These are phyloP conservation scores for Trachelus iudaicus DNA, from an alignment of 2,888 invertebrate genomes.

Conservation along the genomic window DNA sequence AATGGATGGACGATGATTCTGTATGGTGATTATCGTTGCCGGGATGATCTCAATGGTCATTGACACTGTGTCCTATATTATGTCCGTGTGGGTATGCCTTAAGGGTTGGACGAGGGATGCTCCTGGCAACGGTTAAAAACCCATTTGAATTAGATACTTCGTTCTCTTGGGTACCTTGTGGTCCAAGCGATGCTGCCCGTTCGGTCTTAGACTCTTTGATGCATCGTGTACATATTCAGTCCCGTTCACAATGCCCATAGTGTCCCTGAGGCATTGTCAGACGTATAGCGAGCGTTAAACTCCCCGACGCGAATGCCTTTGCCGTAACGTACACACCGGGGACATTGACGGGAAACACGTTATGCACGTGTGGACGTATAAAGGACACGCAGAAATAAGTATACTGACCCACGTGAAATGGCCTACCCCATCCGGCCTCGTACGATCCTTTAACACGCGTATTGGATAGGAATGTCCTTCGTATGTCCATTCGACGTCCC, in stretches of 20 bases:
- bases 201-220: constrained; percentile 56
- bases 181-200: constrained; percentile 38
- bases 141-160: background rate
- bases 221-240: constrained; percentile 52
- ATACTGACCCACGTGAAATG: background rate
- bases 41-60: background rate
- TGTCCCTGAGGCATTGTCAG: constrained; percentile 50
- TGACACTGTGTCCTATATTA: background rate
- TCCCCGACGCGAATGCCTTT: constrained; percentile 36
- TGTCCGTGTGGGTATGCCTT: background rate
- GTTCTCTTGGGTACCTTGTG: constrained; percentile 42
- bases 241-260: constrained; percentile 48
- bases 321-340: background rate
- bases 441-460: background rate
- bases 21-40: background rate
- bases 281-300: constrained; percentile 52
- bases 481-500: background rate
- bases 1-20: background rate
- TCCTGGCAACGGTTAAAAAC: background rate
- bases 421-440: background rate
- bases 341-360: constrained; percentile 20
- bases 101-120: background rate
- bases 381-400: background rate
- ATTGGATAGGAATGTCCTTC: background rate
- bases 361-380: constrained; percentile 11